These are phyloP conservation scores for Gortyna flavago DNA, from an alignment of 2,888 invertebrate species.

Conservation along the genomic window DNA sequence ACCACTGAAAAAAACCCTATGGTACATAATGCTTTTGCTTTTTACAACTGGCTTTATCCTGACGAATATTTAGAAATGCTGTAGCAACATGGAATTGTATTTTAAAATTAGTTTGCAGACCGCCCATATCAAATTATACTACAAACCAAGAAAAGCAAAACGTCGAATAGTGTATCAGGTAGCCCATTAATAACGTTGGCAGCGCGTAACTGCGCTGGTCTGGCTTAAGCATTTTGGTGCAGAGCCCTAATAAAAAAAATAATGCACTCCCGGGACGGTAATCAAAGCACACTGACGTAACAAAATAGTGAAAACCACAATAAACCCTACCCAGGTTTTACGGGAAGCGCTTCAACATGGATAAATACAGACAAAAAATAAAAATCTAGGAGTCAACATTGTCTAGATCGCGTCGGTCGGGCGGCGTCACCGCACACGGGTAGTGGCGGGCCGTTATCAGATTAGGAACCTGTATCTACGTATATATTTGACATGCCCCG, in stretches of 20 bases:
- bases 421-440: neutral
- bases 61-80: slow-evolving; percentile 17
- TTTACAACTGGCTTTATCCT: neutral
- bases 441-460: slow-evolving; percentile 19
- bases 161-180: slow-evolving; percentile 3
- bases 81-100: slow-evolving; percentile 4
- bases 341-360: slow-evolving; percentile 12
- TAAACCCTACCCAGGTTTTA: slow-evolving; percentile 17
- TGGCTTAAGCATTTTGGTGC: slow-evolving; percentile 23
- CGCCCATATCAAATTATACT: slow-evolving; percentile 14
- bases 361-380: slow-evolving; percentile 31
- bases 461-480: slow-evolving; percentile 26
- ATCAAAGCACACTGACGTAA: slow-evolving; percentile 19
- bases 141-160: slow-evolving; percentile 9
- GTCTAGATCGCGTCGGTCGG: slow-evolving; percentile 7
- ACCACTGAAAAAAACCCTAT: neutral
- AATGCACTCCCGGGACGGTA: slow-evolving; percentile 28
- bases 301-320: slow-evolving; percentile 9
- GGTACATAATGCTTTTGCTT: neutral
- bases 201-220: neutral
- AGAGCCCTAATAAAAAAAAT: slow-evolving; percentile 37
- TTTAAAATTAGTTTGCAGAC: slow-evolving; percentile 1
- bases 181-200: slow-evolving; percentile 1
- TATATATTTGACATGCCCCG: slow-evolving; percentile 11
- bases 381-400: slow-evolving; percentile 7